Percentiles rank a stretch among this genome's conserved stretches.
phyloP scores from a whole-genome alignment of 2,888 invertebrate species.

The Plagodis dolabraria region DNA sequence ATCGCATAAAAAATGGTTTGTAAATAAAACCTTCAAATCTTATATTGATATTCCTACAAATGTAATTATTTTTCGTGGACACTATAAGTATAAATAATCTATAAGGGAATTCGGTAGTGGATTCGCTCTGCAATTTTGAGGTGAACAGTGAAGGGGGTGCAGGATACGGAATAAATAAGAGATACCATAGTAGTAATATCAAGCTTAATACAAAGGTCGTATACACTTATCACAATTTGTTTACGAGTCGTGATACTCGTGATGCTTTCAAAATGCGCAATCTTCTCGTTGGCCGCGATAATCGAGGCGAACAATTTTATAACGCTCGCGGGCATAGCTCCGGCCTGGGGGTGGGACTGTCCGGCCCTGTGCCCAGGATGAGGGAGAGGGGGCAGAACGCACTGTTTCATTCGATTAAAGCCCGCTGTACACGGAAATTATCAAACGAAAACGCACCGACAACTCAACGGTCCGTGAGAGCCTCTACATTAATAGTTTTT shows the following conservation, averaged over 20 bases:
- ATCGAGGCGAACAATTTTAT: constrained; percentile 71
- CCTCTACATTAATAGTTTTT: constrained; percentile 81
- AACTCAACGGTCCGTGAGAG: constrained; percentile 76
- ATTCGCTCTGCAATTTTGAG: too few relatives aligned
- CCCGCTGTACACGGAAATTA: constrained; percentile 79
- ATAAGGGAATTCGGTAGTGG: too few relatives aligned
- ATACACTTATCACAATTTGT: constrained; percentile 28
- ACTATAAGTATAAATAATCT: too few relatives aligned
- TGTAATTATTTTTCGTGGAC: too few relatives aligned
- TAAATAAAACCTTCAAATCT: too few relatives aligned
- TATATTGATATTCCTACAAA: too few relatives aligned
- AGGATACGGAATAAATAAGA: too few relatives aligned
- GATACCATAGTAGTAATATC: too few relatives aligned
- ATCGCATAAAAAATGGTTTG: too few relatives aligned
- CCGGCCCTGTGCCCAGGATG: constrained; percentile 24
- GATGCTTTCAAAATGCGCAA: constrained; percentile 49
- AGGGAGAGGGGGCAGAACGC: constrained; percentile 42
- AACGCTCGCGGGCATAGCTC: constrained; percentile 51
- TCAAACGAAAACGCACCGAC: constrained; percentile 81
- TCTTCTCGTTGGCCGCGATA: constrained; percentile 53
- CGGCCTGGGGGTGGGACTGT: constrained; percentile 23
- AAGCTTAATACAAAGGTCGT: background rate
- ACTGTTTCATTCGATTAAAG: constrained; percentile 80
- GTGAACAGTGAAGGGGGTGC: too few relatives aligned
- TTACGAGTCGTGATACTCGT: constrained; percentile 39